A percentile compares a stretch with the other conserved stretches of the same genome.
These are phyloP conservation scores for Platycercus adscitus DNA, from an alignment of 2,113 vertebrate species.

Conservation along the genomic window DNA sequence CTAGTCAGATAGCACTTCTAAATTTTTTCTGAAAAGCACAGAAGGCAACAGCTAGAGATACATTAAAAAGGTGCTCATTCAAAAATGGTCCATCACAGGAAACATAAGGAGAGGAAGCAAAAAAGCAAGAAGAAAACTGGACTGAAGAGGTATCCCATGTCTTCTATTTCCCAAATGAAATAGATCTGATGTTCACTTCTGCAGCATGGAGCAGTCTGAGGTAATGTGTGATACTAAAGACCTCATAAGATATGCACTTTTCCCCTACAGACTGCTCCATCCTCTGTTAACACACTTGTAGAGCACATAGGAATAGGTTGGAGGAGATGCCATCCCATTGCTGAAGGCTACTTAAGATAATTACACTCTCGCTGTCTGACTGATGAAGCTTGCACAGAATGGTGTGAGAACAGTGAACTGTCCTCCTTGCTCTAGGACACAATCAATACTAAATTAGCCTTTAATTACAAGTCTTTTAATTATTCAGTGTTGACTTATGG, in stretches of 20 bases:
- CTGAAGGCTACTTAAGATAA: slow-evolving; percentile 7
- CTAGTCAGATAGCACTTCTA: neutral
- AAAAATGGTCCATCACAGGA: neutral
- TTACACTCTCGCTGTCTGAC: neutral
- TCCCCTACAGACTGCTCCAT: neutral
- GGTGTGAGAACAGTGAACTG: slow-evolving; percentile 3
- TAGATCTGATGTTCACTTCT: neutral
- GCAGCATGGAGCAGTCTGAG: neutral
- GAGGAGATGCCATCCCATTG: neutral
- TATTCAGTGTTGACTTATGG: slow-evolving; percentile 77
- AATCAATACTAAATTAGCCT: slow-evolving; percentile 81
- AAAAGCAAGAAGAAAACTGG: neutral
- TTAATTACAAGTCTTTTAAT: slow-evolving; percentile 81
- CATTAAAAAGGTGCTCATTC: neutral
- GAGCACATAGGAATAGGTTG: neutral
- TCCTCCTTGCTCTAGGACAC: slow-evolving; percentile 61
- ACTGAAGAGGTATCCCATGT: neutral
- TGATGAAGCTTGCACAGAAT: neutral
- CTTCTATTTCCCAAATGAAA: neutral
- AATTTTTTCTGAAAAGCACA: neutral
- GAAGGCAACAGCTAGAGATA: neutral
- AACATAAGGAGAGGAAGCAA: neutral
- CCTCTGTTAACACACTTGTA: neutral
- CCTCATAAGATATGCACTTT: neutral
- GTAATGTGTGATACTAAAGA: neutral